These are phyloP conservation scores for Parnassius orleans DNA, from an alignment of 2,888 invertebrate species.

Conservation along the genomic window DNA sequence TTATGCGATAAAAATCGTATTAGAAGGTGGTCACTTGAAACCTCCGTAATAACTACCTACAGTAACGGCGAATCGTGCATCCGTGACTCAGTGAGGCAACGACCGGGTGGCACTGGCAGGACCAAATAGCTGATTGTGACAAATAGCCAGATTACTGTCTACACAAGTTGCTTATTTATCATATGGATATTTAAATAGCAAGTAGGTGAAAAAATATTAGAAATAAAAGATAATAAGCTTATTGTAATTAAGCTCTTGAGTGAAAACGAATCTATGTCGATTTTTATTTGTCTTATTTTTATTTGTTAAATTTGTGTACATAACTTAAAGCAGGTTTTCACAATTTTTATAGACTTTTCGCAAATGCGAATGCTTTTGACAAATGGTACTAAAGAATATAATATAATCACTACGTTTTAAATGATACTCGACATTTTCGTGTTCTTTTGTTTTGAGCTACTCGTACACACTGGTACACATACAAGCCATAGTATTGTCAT, in stretches of 20 bases:
- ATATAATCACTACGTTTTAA: too few relatives aligned
- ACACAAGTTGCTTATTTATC: not conserved
- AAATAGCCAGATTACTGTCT: not conserved
- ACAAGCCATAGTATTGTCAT: constrained; percentile 14
- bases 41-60: constrained; percentile 44
- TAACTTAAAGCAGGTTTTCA: too few relatives aligned
- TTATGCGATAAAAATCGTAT: constrained; percentile 14
- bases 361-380: not conserved
- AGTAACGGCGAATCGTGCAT: constrained; percentile 46
- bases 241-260: too few relatives aligned
- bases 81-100: constrained; percentile 65
- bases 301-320: too few relatives aligned
- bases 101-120: constrained; percentile 39
- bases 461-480: not conserved
- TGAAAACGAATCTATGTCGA: too few relatives aligned
- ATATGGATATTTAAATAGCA: not conserved
- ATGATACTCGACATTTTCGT: too few relatives aligned
- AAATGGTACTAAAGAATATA: too few relatives aligned
- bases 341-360: not conserved
- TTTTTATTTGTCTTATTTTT: too few relatives aligned
- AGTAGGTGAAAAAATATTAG: too few relatives aligned
- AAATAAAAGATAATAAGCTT: too few relatives aligned
- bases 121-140: constrained; percentile 17
- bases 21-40: constrained; percentile 39
- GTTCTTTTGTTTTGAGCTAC: too few relatives aligned